Evolutionary conservation across 2,888 invertebrate species (phyloP), one percentile per base, ranked within the genome.

Genomic region (Coleophora flavipennella): DNA sequence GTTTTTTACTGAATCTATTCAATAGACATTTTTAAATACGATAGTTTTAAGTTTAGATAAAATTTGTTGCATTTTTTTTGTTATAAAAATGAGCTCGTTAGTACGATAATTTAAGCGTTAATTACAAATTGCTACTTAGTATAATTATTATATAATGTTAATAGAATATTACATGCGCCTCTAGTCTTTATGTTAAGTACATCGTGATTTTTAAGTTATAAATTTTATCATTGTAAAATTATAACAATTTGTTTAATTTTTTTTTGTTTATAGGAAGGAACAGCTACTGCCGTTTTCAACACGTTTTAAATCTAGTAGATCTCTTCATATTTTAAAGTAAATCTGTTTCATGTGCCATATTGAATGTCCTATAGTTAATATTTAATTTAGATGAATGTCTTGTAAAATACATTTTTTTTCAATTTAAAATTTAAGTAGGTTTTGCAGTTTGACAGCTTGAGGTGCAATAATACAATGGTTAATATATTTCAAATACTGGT

Each of bases 1-100:
- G n/a, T n/a, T n/a, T n/a, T n/a, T n/a, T n/a, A n/a, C n/a, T n/a
- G n/a, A n/a, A n/a, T n/a, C n/a, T n/a, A n/a, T n/a, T n/a, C n/a
- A n/a, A n/a, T n/a, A n/a, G n/a, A n/a, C n/a, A n/a, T n/a, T n/a
- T n/a, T n/a, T n/a, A n/a, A n/a, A n/a, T n/a, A n/a, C n/a, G 20
- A 20, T 52, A 49, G 44, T 50, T 43, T 46, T 46, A 48, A 42
- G 49, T 59, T 53, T 58, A 53, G 48, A 53, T 53, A 45, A 49
- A 52, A 57, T 59, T 66, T 62, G 62, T 70, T 72, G 72, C 73
- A 71, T 72, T 72, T 74, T 71, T 39, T 29, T 20, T 20, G 20
- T 20, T 20, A 20, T 6, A 4, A 41, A 13, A 12, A 29, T 13
- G 29, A 31, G 20, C 32, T 32, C 36, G 20, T 44, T 46, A 42